Base-by-base conservation (phyloP, 2,888 invertebrate species). In the Oligia strigilis region DNA sequence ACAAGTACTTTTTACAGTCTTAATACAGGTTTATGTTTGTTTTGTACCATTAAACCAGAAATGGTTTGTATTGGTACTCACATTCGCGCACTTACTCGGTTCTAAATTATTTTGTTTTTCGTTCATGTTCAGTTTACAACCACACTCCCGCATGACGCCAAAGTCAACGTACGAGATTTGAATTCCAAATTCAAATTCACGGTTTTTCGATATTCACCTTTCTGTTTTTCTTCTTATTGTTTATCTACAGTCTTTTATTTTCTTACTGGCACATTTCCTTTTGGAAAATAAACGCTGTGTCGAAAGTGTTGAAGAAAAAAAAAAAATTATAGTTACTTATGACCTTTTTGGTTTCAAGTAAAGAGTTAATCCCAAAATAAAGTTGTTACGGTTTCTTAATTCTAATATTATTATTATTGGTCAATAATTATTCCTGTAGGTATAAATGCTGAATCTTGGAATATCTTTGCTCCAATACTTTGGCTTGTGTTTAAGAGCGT, bases 131-230 rank as follows among this genome's bases (percentile, higher is more conserved):
- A 87, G 83, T 84, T 87, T 84, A 70, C 74, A 65, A 69, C n/a
- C 77, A 60, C 83, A 83, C 78, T 88, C 87, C 83, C 58, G 66
- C 76, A 89, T 89, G 85, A 83, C 80, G 93, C 89, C 89, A 93
- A 94, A 96, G 95, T 95, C 95, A 94, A 92, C 93, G 94, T 91
- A 90, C 96, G 95, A 93, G 95, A 97, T 97, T 97, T 97, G 97
- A 97, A 97, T 97, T 92, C 96, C 97, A 97, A 97, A 97, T 97
- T 94, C 94, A 90, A 93, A 94, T 88, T 93, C 93, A 91, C 92
- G 90, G 93, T 94, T 93, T 94, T 93, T 93, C 93, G 90, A 94
- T 84, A 89, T 96, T 96, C 95, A 96, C 96, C 97, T 97, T 95
- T 83, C 82, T 95, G 95, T 96, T 96, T 96, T 95, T 94, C 95